These are phyloP conservation scores for Micrastur ruficollis DNA, from an alignment of 2,797 vertebrate genomes.

Conservation along the genomic window DNA sequence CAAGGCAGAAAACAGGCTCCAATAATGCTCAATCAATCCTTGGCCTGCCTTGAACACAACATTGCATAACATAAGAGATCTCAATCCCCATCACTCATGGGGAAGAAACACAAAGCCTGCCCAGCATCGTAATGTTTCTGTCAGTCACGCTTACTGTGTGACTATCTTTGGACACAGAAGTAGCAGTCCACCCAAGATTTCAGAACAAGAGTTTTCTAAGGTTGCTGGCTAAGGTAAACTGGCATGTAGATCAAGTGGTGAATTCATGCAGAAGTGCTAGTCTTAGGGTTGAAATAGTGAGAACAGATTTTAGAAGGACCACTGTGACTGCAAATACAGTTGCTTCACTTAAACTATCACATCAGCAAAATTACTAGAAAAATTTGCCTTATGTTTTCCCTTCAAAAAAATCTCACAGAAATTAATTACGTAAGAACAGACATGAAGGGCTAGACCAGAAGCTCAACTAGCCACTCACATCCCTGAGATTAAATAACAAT, in stretches of 20 bases:
- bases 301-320: background rate
- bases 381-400: background rate
- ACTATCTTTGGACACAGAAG: background rate
- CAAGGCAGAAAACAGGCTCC: background rate
- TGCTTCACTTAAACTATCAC: background rate
- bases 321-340: background rate
- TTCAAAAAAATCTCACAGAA: background rate
- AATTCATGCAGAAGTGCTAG: background rate
- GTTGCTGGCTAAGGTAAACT: background rate
- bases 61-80: fast-evolving
- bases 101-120: background rate
- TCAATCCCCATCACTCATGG: background rate
- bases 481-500: background rate
- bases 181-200: background rate
- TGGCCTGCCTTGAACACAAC: background rate
- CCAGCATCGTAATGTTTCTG: background rate
- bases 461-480: background rate
- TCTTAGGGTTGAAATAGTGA: background rate
- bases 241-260: background rate
- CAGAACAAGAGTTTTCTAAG: background rate
- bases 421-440: background rate
- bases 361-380: background rate
- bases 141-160: background rate
- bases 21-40: background rate
- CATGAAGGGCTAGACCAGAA: background rate